These are phyloP conservation scores for Eupsilia transversa DNA, from an alignment of 2,888 invertebrate genomes.

Conservation along the genomic window DNA sequence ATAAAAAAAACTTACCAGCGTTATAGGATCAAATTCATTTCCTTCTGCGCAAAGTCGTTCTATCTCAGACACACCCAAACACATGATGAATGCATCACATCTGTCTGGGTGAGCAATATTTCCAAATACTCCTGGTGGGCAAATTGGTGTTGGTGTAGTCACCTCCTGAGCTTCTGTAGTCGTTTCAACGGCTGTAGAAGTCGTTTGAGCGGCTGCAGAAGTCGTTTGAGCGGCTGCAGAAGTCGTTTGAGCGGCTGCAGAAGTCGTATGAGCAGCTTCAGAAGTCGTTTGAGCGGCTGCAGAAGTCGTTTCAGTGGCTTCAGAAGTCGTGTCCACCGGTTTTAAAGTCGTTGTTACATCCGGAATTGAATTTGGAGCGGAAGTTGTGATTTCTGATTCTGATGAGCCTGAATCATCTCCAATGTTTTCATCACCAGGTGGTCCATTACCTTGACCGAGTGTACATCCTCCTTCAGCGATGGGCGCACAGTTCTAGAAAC, in stretches of 20 bases:
- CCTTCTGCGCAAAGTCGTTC: background rate
- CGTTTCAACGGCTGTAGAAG: too few species aligned
- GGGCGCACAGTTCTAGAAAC: conserved; percentile 18
- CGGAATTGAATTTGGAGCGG: background rate
- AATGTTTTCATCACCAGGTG: background rate
- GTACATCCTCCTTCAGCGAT: conserved; percentile 44
- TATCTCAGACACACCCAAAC: conserved; percentile 42
- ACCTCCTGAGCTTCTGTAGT: background rate
- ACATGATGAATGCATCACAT: conserved; percentile 70
- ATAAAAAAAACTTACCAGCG: too few species aligned
- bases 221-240: conserved; percentile 47
- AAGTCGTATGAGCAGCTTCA: too few species aligned
- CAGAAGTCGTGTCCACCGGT: conserved; percentile 33
- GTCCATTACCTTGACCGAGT: background rate
- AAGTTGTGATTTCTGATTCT: background rate
- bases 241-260: conserved; percentile 16
- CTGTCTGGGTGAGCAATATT: conserved; percentile 66
- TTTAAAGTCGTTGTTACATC: background rate
- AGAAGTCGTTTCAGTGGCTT: conserved; percentile 46
- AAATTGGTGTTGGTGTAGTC: conserved; percentile 47
- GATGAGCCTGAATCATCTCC: background rate
- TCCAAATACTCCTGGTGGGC: conserved; percentile 66
- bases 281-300: background rate
- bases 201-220: too few species aligned
- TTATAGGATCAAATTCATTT: conserved; percentile 1